These are phyloP conservation scores for Penelope pileata DNA, from an alignment of 2,113 vertebrate species.

Conservation along the genomic window DNA sequence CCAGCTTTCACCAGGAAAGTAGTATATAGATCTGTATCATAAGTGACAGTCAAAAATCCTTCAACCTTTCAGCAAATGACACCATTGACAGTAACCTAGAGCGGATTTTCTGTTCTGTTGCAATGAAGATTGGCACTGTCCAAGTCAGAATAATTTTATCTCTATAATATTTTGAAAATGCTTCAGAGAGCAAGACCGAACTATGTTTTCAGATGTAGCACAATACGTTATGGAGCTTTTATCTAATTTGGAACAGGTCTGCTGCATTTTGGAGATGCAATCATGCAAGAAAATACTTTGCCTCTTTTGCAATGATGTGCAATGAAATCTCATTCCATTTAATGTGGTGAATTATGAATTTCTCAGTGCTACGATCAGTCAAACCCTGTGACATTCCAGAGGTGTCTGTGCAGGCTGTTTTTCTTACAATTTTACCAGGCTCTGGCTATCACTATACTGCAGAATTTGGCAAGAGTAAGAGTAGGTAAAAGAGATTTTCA, in stretches of 20 bases:
- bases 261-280: not conserved
- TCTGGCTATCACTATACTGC: not conserved
- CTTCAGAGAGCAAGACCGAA: not conserved
- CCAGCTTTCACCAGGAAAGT: not conserved
- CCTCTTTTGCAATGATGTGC: not conserved
- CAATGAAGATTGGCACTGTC: not conserved
- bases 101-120: not conserved
- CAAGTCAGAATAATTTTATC: not conserved
- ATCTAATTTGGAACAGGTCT: not conserved
- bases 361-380: not conserved
- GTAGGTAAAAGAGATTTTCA: not conserved
- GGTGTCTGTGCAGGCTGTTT: not conserved
- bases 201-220: not conserved
- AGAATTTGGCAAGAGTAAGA: not conserved
- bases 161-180: not conserved
- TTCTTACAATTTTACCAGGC: not conserved
- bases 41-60: not conserved
- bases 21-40: not conserved
- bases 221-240: not conserved
- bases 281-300: not conserved
- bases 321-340: not conserved
- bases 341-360: not conserved
- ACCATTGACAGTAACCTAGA: not conserved
- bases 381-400: not conserved
- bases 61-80: not conserved